A percentile compares a stretch with the other conserved stretches of the same genome.
Conservation (phyloP, 2,888 invertebrate species). For the Cryptops parisi region DNA sequence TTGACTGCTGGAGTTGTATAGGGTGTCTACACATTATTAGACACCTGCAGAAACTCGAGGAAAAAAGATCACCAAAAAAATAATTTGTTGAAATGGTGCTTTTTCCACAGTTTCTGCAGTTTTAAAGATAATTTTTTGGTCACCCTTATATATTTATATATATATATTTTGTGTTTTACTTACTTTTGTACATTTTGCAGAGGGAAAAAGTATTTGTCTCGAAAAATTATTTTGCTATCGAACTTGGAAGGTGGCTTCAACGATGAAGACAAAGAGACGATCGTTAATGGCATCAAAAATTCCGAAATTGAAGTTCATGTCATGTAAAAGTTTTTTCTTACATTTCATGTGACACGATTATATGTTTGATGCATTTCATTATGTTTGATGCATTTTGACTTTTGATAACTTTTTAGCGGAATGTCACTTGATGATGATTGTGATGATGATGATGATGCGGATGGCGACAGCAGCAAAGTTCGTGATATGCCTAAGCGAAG, state of each 20-base stretch:
- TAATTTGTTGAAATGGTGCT: too few species aligned
- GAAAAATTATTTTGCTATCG: slow-evolving; percentile 48
- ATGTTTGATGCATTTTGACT: too few species aligned
- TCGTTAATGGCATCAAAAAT: slow-evolving; percentile 41
- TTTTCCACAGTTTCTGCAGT: too few species aligned
- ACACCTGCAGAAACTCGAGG: too few species aligned
- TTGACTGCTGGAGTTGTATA: too few species aligned
- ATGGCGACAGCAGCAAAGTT: slow-evolving; percentile 18
- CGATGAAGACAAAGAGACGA: slow-evolving; percentile 37
- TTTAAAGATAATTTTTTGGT: too few species aligned
- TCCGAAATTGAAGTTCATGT: slow-evolving; percentile 45
- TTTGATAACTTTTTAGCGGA: too few species aligned
- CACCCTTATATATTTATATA: background rate
- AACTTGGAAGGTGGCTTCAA: slow-evolving; percentile 42
- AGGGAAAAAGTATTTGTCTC: slow-evolving; percentile 33
- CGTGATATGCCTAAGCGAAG: slow-evolving; percentile 23
- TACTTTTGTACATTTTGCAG: slow-evolving; percentile 25
- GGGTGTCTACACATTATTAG: too few species aligned
- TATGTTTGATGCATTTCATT: too few species aligned
- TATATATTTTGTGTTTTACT: background rate
- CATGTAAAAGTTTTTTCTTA: slow-evolving; percentile 36
- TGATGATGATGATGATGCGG: slow-evolving; percentile 27
- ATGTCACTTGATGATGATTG: too few species aligned
- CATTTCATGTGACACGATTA: slow-evolving; percentile 12
- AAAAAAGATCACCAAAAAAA: too few species aligned